Conservation (phyloP, 2,797 vertebrate genomes). For the Varecia variegata region DNA sequence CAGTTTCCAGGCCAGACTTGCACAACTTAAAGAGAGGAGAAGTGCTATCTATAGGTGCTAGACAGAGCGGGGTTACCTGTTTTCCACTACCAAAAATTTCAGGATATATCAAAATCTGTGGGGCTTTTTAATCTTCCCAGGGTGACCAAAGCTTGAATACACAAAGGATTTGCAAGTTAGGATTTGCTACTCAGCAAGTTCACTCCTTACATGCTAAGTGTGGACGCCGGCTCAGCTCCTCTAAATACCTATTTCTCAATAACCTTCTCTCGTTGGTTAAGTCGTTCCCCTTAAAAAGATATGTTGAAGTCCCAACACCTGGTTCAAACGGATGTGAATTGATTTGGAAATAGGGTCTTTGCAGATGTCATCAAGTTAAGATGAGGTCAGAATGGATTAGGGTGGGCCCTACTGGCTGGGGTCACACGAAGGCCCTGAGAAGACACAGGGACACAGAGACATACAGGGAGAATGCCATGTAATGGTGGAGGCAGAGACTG, state of each 20-base stretch:
- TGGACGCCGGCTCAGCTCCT: neutral
- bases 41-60: neutral
- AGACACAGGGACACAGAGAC: neutral
- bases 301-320: neutral
- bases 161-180: neutral
- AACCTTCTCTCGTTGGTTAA: neutral
- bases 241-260: neutral
- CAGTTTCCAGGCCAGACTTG: neutral
- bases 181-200: neutral
- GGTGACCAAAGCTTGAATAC: neutral
- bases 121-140: neutral
- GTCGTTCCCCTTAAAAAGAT: neutral
- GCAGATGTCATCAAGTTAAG: neutral
- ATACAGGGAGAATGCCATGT: neutral
- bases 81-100: neutral
- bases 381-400: neutral
- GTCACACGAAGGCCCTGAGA: neutral
- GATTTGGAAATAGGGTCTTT: neutral
- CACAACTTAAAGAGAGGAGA: neutral
- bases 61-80: neutral
- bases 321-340: neutral
- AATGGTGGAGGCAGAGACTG: neutral
- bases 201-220: neutral
- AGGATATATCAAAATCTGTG: neutral
- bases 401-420: neutral